A percentile compares a stretch with the other conserved stretches of the same genome.
These are phyloP conservation scores for Parus major DNA, from an alignment of 2,113 vertebrate genomes.

Conservation along the genomic window DNA sequence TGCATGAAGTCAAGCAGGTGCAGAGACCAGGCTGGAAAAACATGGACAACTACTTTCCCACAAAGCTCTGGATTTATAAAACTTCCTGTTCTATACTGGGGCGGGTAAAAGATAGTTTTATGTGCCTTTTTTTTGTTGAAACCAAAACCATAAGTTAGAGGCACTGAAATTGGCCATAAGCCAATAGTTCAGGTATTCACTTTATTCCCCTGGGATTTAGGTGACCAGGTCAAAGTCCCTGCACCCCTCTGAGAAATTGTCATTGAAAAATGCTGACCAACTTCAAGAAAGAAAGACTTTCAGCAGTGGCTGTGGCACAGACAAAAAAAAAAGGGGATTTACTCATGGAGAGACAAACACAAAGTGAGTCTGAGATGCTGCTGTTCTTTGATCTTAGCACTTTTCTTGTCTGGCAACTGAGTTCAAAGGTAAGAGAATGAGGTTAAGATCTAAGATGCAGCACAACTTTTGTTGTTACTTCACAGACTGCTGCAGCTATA, in stretches of 20 bases:
- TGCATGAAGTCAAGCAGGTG: background rate
- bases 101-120: background rate
- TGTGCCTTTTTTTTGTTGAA: background rate
- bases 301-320: background rate
- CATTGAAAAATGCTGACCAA: background rate
- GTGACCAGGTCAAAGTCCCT: background rate
- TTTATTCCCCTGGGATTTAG: background rate
- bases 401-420: slow-evolving; percentile 33
- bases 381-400: slow-evolving; percentile 1
- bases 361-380: background rate
- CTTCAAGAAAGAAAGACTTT: background rate
- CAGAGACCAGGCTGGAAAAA: background rate
- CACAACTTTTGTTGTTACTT: background rate
- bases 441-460: slow-evolving; percentile 21
- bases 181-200: background rate
- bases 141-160: background rate
- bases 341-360: background rate
- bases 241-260: background rate
- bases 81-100: background rate
- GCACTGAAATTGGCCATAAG: background rate
- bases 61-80: background rate
- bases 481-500: background rate
- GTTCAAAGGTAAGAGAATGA: slow-evolving; percentile 30
- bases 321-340: background rate
- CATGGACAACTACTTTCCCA: background rate